Evolutionary conservation across 2,888 invertebrate genomes (phyloP), one percentile per base, ranked within the genome.

Genomic region (Melanargia galathea): DNA sequence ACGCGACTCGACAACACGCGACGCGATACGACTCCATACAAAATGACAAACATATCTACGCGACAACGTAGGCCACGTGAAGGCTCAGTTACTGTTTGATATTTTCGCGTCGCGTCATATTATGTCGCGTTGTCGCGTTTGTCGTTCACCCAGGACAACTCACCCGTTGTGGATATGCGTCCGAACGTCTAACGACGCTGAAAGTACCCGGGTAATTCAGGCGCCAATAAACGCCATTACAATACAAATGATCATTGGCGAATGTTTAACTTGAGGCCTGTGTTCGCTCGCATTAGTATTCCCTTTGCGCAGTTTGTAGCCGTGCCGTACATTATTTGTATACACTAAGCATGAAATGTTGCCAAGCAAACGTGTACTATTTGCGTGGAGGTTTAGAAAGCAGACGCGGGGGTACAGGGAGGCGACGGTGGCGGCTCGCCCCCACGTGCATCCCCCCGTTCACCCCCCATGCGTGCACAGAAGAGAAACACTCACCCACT

Each of bases 301-400:
- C 87, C 83, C 86, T 87, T 86, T 86, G 83, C 85, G 79, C 82
- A 83, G 86, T 86, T 86, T 83, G 85, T 84, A 85, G 81, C 84
- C 77, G 80, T 75, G 77, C 84, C 84, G 82, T 85, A 86, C 88
- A 87, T 87, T 89, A 90, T 90, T 90, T 90, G 90, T 90, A 87
- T 86, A 90, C 87, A 86, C 86, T 91, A 90, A 91, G 90, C 87
- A 90, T 90, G 90, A 91, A 90, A 90, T 90, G 90, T 90, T 88
- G 88, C 88, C 89, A 88, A 90, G 89, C 89, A 90, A 90, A 90
- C 89, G 86, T 85, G 88, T 86, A 87, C 85, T 90, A 87, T 91
- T 90, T 91, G 89, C 86, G 86, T 83, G 88, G 86, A 89, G 90
- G 89, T 89, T 90, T 90, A 89, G 90, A 85, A 90, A 85, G 83